Evolutionary conservation across 2,888 invertebrate species (phyloP), one percentile per base, ranked within the genome.

Genomic region (Pristionchus arcanus): DNA sequence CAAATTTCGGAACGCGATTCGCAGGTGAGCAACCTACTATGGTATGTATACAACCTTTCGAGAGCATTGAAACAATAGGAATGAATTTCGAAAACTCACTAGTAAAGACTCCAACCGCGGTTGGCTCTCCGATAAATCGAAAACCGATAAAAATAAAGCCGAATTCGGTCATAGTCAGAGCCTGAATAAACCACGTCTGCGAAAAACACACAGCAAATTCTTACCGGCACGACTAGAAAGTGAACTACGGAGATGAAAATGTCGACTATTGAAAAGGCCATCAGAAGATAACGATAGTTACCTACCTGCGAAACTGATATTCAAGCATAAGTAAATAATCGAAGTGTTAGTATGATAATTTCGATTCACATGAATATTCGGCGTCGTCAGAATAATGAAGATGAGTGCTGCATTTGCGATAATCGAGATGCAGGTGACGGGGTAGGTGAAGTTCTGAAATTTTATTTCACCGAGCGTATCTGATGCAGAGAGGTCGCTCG

Each of bases 71-170:
- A n/a, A n/a, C n/a, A n/a, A n/a, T n/a, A n/a, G n/a, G 19, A 28
- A 68, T 25, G n/a, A 7, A 59, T 4, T 21, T 21, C 1, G 15
- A 63, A 31, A n/a, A 31, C 31, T 15, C 15, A 68, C 68, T n/a
- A 7, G 68, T 37, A 16, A 0, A n/a, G 19, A 34, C 74, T 7
- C 74, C 74, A 34, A 74, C 16, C 21, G n/a, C n/a, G 11, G 68
- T 68, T 31, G n/a, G 9, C 68, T n/a, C 5, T 3, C 25, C 21
- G 34, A 74, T 74, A 19, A 37, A 74, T 15, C 74, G 74, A 25
- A 74, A 74, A 2, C 74, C 74, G 25, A 37, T 34, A 34, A 74
- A 74, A n/a, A 74, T 74, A 21, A 74, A 74, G 5, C 74, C 74
- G 25, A 37, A 74, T 25, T 74, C 74, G 34, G 74, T 74, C 74